Base-by-base conservation (phyloP, 2,113 vertebrate species). In the Eolophus roseicapilla region DNA sequence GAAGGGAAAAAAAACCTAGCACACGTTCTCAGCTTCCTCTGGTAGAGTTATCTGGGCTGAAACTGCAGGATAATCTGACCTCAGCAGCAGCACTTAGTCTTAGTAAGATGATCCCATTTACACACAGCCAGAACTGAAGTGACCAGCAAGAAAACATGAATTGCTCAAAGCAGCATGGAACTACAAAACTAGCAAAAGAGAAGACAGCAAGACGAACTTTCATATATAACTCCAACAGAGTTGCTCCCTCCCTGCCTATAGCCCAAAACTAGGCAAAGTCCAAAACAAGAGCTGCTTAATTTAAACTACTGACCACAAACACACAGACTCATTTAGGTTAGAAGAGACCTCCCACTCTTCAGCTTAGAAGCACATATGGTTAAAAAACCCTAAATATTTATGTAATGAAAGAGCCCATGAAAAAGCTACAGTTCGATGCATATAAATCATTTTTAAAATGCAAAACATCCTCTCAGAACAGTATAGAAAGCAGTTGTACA, bases 381-480 rank as follows among this genome's bases (percentile, higher is more conserved):
- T 8, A 1, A 17, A 29, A 77, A 59, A 14, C 0, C 33, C 33
- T 20, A 59, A 35, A 24, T 59, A 23, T 33, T 77, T 49, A 82
- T 2, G 7, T 23, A 86, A 86, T 47, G 4, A 13, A 62, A 24
- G 5, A 63, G 14, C 8, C 16, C 7, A 8, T 2, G 7, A 77
- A 86, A 1, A 57, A 92, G 2, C 6, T 59, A 59, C 14, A 33
- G 6, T 4, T 35, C 3, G 0, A 44, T 2, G 0, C 2, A n/a
- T 6, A 13, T 2, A 69, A 67, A 9, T 3, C 35, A 0, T 1
- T 15, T n/a, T 33, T 11, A 1, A 7, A 52, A 64, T 15, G 10
- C 3, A 29, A 62, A 77, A 17, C 5, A 13, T 9, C 2, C 23
- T 33, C 17, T 69, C 29, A 44, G 43, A 55, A 68, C 2, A 11